phyloP scores from a whole-genome alignment of 2,113 vertebrate genomes.

The Strigops habroptila region DNA sequence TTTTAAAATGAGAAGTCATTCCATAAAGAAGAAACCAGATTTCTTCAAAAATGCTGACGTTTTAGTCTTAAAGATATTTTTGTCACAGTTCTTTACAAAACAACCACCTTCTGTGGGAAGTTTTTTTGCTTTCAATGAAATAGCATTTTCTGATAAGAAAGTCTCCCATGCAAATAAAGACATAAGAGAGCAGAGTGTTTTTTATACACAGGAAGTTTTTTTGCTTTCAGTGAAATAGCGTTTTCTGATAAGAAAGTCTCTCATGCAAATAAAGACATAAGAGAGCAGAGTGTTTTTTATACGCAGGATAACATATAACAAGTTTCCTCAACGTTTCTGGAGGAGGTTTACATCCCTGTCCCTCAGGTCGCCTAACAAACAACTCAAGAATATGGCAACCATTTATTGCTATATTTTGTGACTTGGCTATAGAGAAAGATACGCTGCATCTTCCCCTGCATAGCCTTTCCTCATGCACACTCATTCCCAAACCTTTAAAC shows the following conservation, averaged over 20 bases:
- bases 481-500: not conserved
- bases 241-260: not conserved
- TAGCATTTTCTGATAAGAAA: not conserved
- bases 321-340: not conserved
- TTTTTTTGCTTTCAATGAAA: not conserved
- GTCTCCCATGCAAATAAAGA: not conserved
- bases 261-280: not conserved
- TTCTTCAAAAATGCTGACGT: not conserved
- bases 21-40: not conserved
- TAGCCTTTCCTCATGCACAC: not conserved
- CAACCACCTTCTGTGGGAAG: not conserved
- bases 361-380: not conserved
- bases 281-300: not conserved
- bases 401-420: not conserved
- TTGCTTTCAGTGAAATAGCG: not conserved
- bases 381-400: not conserved
- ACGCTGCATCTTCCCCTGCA: not conserved
- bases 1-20: not conserved
- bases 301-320: not conserved
- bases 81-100: not conserved
- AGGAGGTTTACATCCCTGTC: not conserved
- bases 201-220: not conserved
- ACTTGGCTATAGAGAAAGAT: not conserved
- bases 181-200: not conserved
- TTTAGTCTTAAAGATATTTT: not conserved